Evolutionary conservation across 2,797 vertebrate species (phyloP), one percentile per base, ranked within the genome.

Genomic region (Amniataba percoides): DNA sequence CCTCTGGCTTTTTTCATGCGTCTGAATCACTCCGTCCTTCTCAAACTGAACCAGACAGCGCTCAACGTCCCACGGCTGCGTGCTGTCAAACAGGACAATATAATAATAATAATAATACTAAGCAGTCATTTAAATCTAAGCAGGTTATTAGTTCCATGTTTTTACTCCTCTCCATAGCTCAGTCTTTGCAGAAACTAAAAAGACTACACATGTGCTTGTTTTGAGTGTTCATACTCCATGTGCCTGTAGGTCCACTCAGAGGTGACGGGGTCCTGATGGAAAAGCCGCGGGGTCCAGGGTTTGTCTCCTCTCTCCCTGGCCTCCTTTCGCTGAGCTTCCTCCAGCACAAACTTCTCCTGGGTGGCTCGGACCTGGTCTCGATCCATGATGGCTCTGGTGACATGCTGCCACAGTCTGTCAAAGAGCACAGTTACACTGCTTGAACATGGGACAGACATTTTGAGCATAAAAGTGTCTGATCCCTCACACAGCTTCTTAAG

Each of bases 301-400:
- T 77, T 89, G 46, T 98, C 97, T 83, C 95, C 97, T 59, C 96
- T 90, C 78, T 97, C 96, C 3, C 86, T 93, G 55, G 95, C 86
- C 0, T 95, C 94, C 16, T 73, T 95, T 59, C 98, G 91, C 93
- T 99, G 98, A 1, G 96, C 97, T 78, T 99, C 97, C 84, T 99
- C 98, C 84, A 99, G 88, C 0, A 96, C 92, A 82, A 94, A 97
- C 87, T 99, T 99, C 79, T 99, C 97, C 90, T 97, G 96, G 0
- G 98, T 99, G 7, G 98, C 98, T 77, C 87, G 95, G 75, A 96
- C 78, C 85, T 99, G 98, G 93, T 99, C 97, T 0, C 95, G 96
- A 57, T 96, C 95, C 74, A 84, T 70, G 82, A 99, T 99, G 78
- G 98, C 98, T 55, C 92, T 96, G 78, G 97, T 98, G 86, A 99